Evolutionary conservation across 2,888 invertebrate genomes (phyloP), one percentile per base, ranked within the genome.

Genomic region (Eupithecia abbreviata): DNA sequence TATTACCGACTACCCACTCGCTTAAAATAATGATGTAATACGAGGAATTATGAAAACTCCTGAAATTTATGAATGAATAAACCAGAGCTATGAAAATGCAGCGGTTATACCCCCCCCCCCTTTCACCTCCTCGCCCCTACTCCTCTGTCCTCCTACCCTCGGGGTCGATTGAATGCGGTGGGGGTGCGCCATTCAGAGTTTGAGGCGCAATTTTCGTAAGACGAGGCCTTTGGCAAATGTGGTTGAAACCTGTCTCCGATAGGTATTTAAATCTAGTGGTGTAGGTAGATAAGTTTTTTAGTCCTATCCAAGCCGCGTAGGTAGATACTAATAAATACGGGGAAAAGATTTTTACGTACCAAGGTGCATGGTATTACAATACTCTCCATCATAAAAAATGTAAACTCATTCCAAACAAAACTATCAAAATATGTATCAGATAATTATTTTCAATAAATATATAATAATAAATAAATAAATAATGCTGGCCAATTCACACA

Each of bases 171-270:
- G 51, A 73, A 67, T 42, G 71, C 66, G 66, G 73, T 67, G 76
- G 70, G 76, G 49, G 69, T 66, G 55, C 73, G 73, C 71, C 76
- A 77, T 77, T 77, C 71, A 77, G 73, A 42, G 68, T 72, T 78
- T 43, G 69, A 68, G n/a, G 62, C 43, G 6, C 9, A 68, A 55
- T 68, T 72, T 73, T 62, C 30, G 62, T 30, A 30, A 30, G 58
- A 6, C 45, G 45, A 51, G 5, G 62, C 67, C 4, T 68, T 68
- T n/a, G 9, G 43, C 18, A 41, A 45, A 43, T 15, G 5, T n/a
- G 10, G 9, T 58, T 18, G 1, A 2, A 10, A 58, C 18, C n/a
- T 55, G 7, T n/a, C 51, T 15, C 5, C 6, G 45, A 9, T 47
- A 47, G 9, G 47, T 47, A 47, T 47, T 45, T 45, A 45, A 5